Percentiles rank a stretch among this genome's conserved stretches.
Evolutionary conservation across 2,797 vertebrate genomes (phyloP).

Genomic region (Microcaecilia unicolor): DNA sequence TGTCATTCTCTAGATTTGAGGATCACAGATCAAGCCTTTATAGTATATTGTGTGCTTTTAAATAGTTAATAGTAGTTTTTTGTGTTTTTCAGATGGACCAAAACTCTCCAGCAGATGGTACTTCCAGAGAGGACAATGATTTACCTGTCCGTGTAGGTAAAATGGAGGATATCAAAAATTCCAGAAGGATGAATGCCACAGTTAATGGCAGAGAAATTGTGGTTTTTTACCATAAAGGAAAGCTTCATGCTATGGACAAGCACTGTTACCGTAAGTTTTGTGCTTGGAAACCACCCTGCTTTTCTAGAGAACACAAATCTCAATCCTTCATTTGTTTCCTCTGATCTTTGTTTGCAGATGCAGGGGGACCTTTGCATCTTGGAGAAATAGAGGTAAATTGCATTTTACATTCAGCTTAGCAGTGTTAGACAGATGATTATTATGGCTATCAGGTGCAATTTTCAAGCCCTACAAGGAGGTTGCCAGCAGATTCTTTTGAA

Average conservation of each 20-base stretch:
- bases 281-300: no score
- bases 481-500: no score
- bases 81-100: no score
- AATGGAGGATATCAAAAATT: constrained; percentile 68
- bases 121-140: neutral
- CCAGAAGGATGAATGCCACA: constrained; percentile 51
- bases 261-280: constrained; percentile 84
- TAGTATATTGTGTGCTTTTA: no score
- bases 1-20: no score
- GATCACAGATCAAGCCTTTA: no score
- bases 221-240: constrained; percentile 65
- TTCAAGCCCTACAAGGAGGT: no score
- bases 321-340: neutral
- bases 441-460: no score
- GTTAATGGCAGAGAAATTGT: constrained; percentile 73
- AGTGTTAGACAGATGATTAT: neutral
- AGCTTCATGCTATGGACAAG: constrained; percentile 77
- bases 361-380: constrained; percentile 65
- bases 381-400: constrained; percentile 85
- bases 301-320: no score
- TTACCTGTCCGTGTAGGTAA: constrained; percentile 59
- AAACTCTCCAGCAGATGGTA: constrained; percentile 5
- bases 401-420: neutral
- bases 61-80: no score
- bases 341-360: constrained; percentile 57